Evolutionary conservation across 2,113 vertebrate genomes (phyloP), one percentile per base, ranked within the genome.

Genomic region (Xiphophorus hellerii): DNA sequence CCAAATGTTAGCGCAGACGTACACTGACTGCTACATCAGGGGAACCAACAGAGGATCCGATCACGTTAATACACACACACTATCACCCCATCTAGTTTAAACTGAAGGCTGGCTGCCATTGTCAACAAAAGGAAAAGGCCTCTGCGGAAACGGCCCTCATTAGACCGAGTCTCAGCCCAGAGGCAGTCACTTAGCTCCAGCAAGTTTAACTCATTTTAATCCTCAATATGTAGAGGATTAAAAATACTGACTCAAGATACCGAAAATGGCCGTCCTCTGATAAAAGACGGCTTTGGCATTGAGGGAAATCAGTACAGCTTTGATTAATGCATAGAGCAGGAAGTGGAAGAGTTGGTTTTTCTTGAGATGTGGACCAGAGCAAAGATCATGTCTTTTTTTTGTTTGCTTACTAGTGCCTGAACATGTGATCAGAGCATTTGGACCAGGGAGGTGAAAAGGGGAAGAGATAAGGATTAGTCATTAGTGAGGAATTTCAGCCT

Each of bases 141-240:
- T 64, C 82, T 87, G 90, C 90, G 92, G 93, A 94, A 93, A 88
- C 77, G 28, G 63, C 71, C 72, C 81, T 89, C 78, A 79, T 93
- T 89, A 90, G 74, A 80, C 70, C 71, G 82, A 83, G 63, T 72
- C 67, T 28, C 31, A 54, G 77, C 66, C 76, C 74, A 5, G 62
- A 71, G 62, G 70, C 17, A 74, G n/a, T 68, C 25, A 65, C 65
- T 62, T 12, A 33, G 1, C 37, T 67, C 70, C 48, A 71, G 12
- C 2, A 5, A 61, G 35, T 76, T 1, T 62, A 81, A 14, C 11
- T 66, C 11, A 17, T 27, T 5, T 31, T 64, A 66, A 44, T 28
- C n/a, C n/a, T 39, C 1, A 28, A 66, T 0, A 37, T 14, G 22
- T 15, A 42, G 35, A 37, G 35, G 11, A 37, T 37, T 37, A 13